phyloP scores from a whole-genome alignment of 1,140 invertebrate species.

The Wiebesia pumilae region DNA sequence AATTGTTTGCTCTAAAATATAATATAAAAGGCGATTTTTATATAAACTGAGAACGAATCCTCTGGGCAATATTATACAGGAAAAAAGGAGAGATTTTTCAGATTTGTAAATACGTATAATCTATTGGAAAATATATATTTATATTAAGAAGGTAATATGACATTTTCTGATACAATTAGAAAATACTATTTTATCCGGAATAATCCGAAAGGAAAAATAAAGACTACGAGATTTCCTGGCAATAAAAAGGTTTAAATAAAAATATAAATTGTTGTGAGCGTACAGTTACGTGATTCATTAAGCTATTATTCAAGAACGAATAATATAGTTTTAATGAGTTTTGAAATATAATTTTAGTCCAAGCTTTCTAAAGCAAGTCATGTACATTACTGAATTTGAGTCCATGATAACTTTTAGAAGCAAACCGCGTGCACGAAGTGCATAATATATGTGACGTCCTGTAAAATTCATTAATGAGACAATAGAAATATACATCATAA shows the following conservation, averaged over 20 bases:
- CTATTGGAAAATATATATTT: too few relatives aligned
- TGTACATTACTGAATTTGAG: neutral
- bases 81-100: too few relatives aligned
- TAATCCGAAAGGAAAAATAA: neutral
- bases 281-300: neutral
- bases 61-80: too few relatives aligned
- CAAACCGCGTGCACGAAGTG: neutral
- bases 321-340: neutral
- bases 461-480: slow-evolving; percentile 8
- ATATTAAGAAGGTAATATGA: too few relatives aligned
- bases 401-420: neutral
- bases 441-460: neutral
- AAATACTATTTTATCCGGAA: neutral
- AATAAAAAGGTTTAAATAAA: neutral
- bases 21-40: too few relatives aligned
- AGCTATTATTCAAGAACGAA: neutral
- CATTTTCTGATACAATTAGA: neutral
- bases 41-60: too few relatives aligned
- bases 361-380: neutral
- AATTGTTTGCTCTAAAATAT: too few relatives aligned
- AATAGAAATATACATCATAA: slow-evolving; percentile 10
- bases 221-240: neutral
- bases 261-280: neutral
- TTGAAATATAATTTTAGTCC: slow-evolving; percentile 17
- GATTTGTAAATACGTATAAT: too few relatives aligned